Percentiles rank a stretch among this genome's conserved stretches.
Evolutionary conservation across 1,140 invertebrate genomes (phyloP).

Genomic region (Araneus ventricosus): DNA sequence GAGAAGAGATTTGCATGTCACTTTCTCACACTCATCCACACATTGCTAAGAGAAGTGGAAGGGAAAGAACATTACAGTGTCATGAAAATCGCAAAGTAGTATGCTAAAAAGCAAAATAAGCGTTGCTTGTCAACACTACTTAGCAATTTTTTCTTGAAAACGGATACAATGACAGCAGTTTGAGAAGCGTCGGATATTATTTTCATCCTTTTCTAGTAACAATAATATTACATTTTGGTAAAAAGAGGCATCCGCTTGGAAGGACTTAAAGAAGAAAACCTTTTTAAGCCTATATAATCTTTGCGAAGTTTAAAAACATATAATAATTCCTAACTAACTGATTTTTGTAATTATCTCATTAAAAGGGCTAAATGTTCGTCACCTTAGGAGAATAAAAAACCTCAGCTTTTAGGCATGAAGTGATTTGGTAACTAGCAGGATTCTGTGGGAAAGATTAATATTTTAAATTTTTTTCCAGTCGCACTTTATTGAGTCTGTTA

Average conservation of each 20-base stretch:
- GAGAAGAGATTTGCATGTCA: slow-evolving; percentile 11
- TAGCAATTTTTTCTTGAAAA: background rate
- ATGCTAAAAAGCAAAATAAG: background rate
- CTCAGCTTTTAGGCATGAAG: too few species aligned
- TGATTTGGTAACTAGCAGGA: too few species aligned
- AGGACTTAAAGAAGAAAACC: background rate
- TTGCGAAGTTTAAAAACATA: background rate
- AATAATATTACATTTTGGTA: background rate
- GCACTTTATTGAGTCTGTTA: too few species aligned
- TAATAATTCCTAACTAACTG: background rate
- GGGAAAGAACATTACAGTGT: background rate
- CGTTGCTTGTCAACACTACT: slow-evolving; percentile 3
- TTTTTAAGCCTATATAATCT: background rate
- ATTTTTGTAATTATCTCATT: background rate
- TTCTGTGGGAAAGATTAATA: too few species aligned
- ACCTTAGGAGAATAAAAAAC: too few species aligned
- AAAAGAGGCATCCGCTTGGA: background rate
- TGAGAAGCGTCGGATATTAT: background rate
- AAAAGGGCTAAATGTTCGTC: too few species aligned
- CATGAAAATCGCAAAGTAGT: background rate
- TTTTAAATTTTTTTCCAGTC: too few species aligned
- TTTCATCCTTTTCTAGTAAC: background rate
- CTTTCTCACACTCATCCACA: background rate
- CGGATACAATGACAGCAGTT: background rate
- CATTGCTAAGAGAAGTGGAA: background rate